Evolutionary conservation across 2,888 invertebrate genomes (phyloP).

Genomic region (Vannuccia rotundouncinata): DNA sequence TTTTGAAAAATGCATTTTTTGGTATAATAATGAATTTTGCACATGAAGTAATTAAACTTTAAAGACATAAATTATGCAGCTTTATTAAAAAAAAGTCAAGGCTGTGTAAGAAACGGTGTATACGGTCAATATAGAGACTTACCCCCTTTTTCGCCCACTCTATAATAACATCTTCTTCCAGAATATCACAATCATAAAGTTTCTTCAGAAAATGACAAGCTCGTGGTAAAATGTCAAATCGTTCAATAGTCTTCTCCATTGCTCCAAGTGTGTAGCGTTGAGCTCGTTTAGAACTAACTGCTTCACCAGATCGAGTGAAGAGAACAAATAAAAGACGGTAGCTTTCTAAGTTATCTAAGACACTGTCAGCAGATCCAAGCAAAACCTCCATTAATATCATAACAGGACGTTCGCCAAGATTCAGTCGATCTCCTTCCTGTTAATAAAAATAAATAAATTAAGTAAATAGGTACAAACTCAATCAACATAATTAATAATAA

Average conservation of each 20-base stretch:
- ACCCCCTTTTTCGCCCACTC: conserved; percentile 72
- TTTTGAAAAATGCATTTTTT: too few species aligned
- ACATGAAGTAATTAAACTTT: too few species aligned
- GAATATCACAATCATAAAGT: conserved; percentile 86
- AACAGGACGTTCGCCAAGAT: too few species aligned
- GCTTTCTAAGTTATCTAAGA: conserved; percentile 60
- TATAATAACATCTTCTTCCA: conserved; percentile 84
- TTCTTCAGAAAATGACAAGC: conserved; percentile 80
- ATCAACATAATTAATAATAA: too few species aligned
- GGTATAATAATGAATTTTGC: too few species aligned
- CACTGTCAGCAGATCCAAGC: conserved; percentile 59
- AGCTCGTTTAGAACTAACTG: conserved; percentile 42
- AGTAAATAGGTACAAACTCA: too few species aligned
- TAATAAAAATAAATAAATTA: too few species aligned
- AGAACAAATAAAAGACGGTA: conserved; percentile 49
- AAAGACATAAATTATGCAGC: too few species aligned
- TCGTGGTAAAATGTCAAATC: conserved; percentile 68
- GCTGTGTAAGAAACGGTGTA: too few species aligned
- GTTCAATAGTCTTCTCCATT: conserved; percentile 78
- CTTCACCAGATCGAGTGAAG: conserved; percentile 39
- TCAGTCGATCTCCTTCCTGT: too few species aligned
- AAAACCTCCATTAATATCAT: conserved; percentile 85
- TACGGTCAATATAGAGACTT: background rate
- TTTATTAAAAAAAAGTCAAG: too few species aligned
- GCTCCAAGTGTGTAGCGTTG: conserved; percentile 81